Base-by-base conservation (phyloP, 1,140 invertebrate genomes). In the Bombus affinis region DNA sequence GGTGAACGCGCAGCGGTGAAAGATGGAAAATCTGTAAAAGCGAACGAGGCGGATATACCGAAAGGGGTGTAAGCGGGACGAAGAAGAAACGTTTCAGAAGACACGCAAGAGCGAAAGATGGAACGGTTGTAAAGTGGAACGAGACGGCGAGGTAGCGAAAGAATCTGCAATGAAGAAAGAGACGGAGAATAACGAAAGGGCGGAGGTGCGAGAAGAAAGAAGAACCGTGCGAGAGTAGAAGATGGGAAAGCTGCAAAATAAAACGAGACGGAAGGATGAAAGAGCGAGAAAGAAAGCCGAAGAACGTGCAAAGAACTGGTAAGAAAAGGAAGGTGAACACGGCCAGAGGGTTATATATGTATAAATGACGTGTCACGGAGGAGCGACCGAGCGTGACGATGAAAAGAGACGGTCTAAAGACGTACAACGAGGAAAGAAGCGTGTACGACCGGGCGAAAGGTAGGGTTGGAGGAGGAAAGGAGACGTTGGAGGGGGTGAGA, bases 361-460 rank as follows among this genome's bases (percentile, higher is more conserved):
- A 86, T 71, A 75, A 81, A 83, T 75, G 81, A 83, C 47, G 42
- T 32, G 79, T 57, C 44, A 62, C n/a, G 37, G 44, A 53, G n/a
- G 47, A 42, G 22, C 35, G 35, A 32, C 47, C 47, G 47, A 53
- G 47, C 47, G 47, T 32, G 82, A 22, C 42, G 39, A 39, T 66
- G 70, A 73, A 74, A 73, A 80, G n/a, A 66, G 71, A 66, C 12
- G 59, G 62, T 35, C 10, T 42, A 78, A 62, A 57, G 35, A 57
- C 9, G 42, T 35, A 13, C 8, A 15, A 71, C 18, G n/a, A 37
- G 28, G 47, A 53, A 18, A 53, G 47, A 53, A 53, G 37, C 28
- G 66, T 12, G 35, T 47, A 65, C n/a, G 57, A 57, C 42, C 2
- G 57, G 35, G 71, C 13, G 37, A n/a, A 18, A 72, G 39, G 28